Evolutionary conservation across 1,140 invertebrate species (phyloP), one percentile per base, ranked within the genome.

Genomic region (Scylla paramamosain): DNA sequence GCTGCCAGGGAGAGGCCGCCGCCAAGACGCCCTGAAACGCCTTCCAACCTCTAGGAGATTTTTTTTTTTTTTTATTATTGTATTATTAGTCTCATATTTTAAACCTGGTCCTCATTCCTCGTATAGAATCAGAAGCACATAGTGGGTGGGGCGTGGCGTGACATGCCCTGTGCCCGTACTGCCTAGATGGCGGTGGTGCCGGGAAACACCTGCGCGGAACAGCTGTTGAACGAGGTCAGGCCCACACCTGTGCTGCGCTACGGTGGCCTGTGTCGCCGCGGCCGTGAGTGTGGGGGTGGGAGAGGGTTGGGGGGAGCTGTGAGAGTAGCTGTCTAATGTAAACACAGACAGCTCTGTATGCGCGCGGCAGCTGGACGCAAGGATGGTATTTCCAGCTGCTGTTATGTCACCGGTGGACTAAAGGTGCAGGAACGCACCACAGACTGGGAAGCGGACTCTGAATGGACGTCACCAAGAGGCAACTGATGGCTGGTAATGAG

Each of bases 331-430:
- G 67, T 25, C 20, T 77, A 25, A 77, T 77, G 67, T 77, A 77
- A 77, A n/a, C 67, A 77, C 67, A n/a, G 67, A n/a, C 67, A 77
- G 67, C 67, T 77, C n/a, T 77, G 67, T n/a, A n/a, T 77, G 67
- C 67, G 67, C 67, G 67, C 67, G 67, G 67, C 67, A 77, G 67
- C 67, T 77, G 67, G 67, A 77, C 67, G 67, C 67, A 77, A 77
- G 67, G 1, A 77, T n/a, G 67, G 20, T 77, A n/a, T 77, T 77
- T n/a, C 67, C 67, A 77, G 67, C 67, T 77, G 67, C n/a, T 77
- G 67, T 77, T 77, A 77, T 77, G 67, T 77, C 67, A 77, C 67
- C 67, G 25, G 12, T 25, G 67, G 25, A 77, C 67, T 77, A 77
- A 77, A 77, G 67, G 67, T 77, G n/a, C 67, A 12, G 20, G 67